Evolutionary conservation across 2,113 vertebrate genomes (phyloP), one percentile per base, ranked within the genome.

Genomic region (Anser brachyrhynchus): DNA sequence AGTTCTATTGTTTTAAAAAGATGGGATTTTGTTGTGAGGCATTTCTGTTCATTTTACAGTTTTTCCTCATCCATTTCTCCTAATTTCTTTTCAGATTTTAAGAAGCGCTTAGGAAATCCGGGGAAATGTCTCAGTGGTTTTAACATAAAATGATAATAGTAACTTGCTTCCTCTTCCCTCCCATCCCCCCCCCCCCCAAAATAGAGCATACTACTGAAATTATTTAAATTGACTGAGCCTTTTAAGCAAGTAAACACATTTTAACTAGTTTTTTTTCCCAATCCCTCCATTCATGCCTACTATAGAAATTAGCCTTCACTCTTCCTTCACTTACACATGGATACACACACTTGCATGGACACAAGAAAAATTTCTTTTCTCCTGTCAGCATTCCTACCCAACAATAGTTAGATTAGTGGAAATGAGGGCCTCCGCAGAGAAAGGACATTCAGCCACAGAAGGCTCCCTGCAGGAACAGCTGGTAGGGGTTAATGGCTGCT

Each of bases 331-430:
- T 99, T 99, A 99, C 99, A 99, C 99, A 99, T 99, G 99, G 99
- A 99, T 99, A 99, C 99, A 99, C 99, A 99, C 99, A 99, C 99
- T 99, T 99, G 99, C 99, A 99, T 99, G 99, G 99, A 99, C 99
- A 99, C 99, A 99, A 99, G 99, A 99, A 99, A 99, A 99, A 99
- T 99, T 99, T 99, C 99, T 99, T 99, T 99, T 99, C 99, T 99
- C 98, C 99, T 99, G 99, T 99, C 99, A 99, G 99, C 99, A 99
- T 99, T 99, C 99, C 99, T 99, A 97, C 96, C 98, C 98, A 99
- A 99, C 99, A 99, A 99, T 99, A 99, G 99, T 99, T 99, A 99
- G 99, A 99, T 99, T 99, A 99, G 99, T 99, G 99, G 99, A 99
- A 98, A 99, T 99, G 99, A 99, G 99, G 99, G 99, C 99, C 97